Evolutionary conservation across 2,797 vertebrate genomes (phyloP).

Genomic region (Neomorphus geoffroyi): DNA sequence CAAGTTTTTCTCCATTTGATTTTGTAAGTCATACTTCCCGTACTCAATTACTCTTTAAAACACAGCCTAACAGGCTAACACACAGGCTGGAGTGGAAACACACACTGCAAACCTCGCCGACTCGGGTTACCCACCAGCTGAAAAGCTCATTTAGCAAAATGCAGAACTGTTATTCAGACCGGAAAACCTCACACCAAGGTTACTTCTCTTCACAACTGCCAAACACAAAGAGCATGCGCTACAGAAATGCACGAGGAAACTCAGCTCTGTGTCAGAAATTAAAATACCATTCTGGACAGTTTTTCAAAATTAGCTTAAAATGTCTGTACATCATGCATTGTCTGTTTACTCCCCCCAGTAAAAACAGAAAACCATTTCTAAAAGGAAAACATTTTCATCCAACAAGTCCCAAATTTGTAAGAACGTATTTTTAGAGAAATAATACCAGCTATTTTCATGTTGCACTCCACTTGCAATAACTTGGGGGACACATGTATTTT

Average conservation of each 20-base stretch:
- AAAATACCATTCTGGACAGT: background rate
- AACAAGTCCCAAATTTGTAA: background rate
- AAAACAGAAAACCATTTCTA: background rate
- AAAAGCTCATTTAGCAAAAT: constrained; percentile 12
- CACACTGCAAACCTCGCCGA: background rate
- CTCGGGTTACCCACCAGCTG: background rate
- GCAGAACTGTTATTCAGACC: background rate
- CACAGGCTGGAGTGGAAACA: background rate
- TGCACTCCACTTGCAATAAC: background rate
- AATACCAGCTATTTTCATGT: background rate
- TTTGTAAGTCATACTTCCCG: background rate
- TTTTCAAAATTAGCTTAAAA: background rate
- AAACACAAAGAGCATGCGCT: background rate
- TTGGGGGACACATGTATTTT: background rate
- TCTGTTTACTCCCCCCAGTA: background rate
- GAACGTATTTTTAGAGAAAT: background rate
- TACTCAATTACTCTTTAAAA: background rate
- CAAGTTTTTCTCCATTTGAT: background rate
- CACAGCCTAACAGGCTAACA: background rate
- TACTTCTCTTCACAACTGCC: background rate
- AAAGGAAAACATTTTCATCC: background rate
- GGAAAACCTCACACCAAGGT: background rate
- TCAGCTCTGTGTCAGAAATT: background rate
- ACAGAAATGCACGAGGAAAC: background rate
- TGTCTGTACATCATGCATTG: background rate